These are phyloP conservation scores for Diachasmimorpha longicaudata DNA, from an alignment of 1,140 invertebrate species.

Conservation along the genomic window DNA sequence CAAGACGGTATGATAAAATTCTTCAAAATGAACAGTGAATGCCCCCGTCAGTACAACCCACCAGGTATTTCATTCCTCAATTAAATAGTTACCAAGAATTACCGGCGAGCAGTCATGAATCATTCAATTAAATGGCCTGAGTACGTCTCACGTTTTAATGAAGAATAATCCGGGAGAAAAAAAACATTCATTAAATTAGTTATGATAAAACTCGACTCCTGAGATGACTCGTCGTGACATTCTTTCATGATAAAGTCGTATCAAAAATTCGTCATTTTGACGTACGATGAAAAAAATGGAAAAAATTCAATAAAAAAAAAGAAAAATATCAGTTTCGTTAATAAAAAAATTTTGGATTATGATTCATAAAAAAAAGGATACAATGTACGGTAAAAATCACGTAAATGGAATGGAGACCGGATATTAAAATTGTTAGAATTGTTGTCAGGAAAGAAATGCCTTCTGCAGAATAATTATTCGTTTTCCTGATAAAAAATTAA, in stretches of 20 bases:
- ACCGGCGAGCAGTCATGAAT: background rate
- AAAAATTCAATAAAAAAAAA: too few relatives aligned
- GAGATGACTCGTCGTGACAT: background rate
- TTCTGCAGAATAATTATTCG: too few relatives aligned
- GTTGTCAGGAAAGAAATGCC: too few relatives aligned
- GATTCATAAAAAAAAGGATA: too few relatives aligned
- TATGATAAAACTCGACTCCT: background rate
- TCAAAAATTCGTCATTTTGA: background rate
- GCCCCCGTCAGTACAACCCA: background rate
- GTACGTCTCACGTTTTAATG: background rate
- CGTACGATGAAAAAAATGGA: too few relatives aligned
- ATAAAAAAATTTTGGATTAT: too few relatives aligned
- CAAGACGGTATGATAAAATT: too few relatives aligned
- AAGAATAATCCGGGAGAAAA: background rate
- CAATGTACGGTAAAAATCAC: too few relatives aligned
- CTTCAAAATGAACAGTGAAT: background rate
- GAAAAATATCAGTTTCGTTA: too few relatives aligned
- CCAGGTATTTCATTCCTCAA: background rate
- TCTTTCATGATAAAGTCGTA: background rate
- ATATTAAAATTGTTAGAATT: too few relatives aligned
- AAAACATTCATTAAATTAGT: background rate
- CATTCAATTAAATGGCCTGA: background rate
- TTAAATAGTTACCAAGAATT: background rate
- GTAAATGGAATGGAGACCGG: too few relatives aligned
- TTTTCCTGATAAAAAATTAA: too few relatives aligned